Conservation (phyloP, 2,113 vertebrate genomes). For the Raphicerus campestris region DNA sequence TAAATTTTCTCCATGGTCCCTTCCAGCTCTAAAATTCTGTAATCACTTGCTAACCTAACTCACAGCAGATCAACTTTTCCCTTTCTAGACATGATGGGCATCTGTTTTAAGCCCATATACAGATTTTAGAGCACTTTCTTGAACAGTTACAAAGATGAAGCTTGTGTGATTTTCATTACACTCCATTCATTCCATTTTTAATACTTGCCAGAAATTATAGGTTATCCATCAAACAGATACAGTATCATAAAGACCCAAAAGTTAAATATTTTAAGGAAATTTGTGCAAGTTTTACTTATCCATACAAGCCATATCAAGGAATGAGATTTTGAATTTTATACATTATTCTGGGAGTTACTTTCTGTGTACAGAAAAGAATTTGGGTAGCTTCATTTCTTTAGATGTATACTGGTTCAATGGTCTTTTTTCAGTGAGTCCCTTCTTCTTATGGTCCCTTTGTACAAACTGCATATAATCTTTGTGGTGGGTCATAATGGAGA, state of each 20-base stretch:
- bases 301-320: not conserved
- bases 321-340: not conserved
- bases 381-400: not conserved
- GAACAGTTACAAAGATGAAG: not conserved
- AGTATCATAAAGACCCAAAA: not conserved
- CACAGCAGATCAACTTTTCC: not conserved
- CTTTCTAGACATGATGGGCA: not conserved
- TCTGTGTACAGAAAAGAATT: not conserved
- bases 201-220: not conserved
- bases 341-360: not conserved
- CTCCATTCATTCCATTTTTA: not conserved
- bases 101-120: not conserved
- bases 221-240: not conserved
- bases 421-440: not conserved
- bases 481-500: not conserved
- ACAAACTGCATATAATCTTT: not conserved
- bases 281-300: not conserved
- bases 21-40: not conserved
- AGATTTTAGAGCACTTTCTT: not conserved
- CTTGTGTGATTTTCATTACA: not conserved
- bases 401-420: not conserved
- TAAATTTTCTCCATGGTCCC: not conserved
- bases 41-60: not conserved
- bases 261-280: not conserved
- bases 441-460: not conserved